Conservation (phyloP, 2,888 invertebrate species). For the Drosophila algonquin region DNA sequence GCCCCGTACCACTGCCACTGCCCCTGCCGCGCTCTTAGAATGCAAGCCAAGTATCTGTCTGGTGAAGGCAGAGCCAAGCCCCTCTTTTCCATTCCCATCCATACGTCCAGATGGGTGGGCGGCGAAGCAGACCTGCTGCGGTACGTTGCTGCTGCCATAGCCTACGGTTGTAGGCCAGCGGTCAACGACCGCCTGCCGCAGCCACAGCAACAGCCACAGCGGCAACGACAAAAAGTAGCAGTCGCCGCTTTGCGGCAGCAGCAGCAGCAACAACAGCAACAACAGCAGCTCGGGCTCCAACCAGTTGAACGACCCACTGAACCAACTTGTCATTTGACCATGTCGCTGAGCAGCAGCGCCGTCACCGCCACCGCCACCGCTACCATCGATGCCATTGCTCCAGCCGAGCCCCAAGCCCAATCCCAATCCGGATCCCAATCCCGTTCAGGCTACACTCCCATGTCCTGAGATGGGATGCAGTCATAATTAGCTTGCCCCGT, state of each 20-base stretch:
- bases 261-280: conserved; percentile 8
- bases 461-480: background rate
- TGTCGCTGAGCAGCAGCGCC: conserved; percentile 52
- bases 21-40: conserved; percentile 44
- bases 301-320: conserved; percentile 77
- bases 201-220: conserved; percentile 16
- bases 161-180: conserved; percentile 72
- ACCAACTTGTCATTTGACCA: conserved; percentile 75
- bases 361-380: background rate
- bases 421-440: no score
- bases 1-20: background rate
- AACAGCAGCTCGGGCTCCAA: conserved; percentile 44
- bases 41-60: conserved; percentile 27
- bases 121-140: background rate
- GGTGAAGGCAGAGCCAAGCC: conserved; percentile 8
- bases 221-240: conserved; percentile 14
- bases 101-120: conserved; percentile 3
- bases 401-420: no score
- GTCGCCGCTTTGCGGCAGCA: conserved; percentile 15
- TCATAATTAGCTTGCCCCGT: background rate
- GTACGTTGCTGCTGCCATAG: conserved; percentile 50
- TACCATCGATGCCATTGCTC: background rate
- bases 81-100: conserved; percentile 17
- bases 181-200: conserved; percentile 64
- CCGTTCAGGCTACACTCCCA: no score